Base-by-base conservation (phyloP, 2,113 vertebrate genomes). In the Gallinago paraguaiae region DNA sequence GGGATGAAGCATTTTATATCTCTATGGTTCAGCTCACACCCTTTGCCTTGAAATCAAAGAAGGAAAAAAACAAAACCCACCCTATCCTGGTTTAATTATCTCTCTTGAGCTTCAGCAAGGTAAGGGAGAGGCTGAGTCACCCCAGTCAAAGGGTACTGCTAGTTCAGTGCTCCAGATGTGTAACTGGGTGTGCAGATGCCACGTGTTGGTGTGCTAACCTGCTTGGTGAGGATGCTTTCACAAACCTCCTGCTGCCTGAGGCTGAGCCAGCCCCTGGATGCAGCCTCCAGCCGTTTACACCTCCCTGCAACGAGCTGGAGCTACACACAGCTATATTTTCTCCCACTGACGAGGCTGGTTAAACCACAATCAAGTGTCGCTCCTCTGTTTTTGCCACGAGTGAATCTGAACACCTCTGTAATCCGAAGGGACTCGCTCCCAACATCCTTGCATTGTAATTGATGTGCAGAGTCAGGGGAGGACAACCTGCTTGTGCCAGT, bases 371-470 rank as follows among this genome's bases (percentile, higher is more conserved):
- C 0, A 0, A 67, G 69, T 11, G 65, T 24, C 54, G 68, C 63
- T 75, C 31, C 61, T 59, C 70, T 41, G 74, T 6, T 11, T 86
- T 70, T 67, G 39, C 46, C 56, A 19, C 0, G 0, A 25, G 35
- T 24, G 20, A 59, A 17, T 43, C n/a, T 9, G 31, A n/a, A 28
- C 3, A 31, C 41, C 28, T 22, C 46, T 23, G 43, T 59, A 50
- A 31, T 45, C 31, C 27, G 0, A 45, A 67, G 76, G 59, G 59
- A n/a, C 28, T 41, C 7, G 11, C 28, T 88, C 31, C 86, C 68
- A 43, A 8, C 65, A 31, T 65, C 64, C 35, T 54, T 0, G 0
- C 2, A 0, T 9, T 13, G 24, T 61, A 70, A 31, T 25, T 57
- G 48, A 33, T 35, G 27, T n/a, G 80, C 9, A 3, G 72, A 61